These are phyloP conservation scores for Hylia prasina DNA, from an alignment of 2,113 vertebrate genomes.

Conservation along the genomic window DNA sequence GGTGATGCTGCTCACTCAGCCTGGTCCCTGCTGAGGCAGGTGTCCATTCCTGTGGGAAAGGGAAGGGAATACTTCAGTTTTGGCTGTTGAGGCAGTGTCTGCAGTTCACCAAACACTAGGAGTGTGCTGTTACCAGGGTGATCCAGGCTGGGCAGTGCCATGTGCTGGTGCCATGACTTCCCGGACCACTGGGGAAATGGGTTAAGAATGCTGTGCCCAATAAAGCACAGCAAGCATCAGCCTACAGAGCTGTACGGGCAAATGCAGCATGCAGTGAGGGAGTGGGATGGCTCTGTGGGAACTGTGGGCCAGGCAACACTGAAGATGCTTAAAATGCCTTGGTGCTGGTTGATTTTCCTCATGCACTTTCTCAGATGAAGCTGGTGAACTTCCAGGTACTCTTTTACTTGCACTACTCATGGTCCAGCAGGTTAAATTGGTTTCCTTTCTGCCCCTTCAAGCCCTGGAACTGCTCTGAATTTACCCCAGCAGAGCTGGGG, in stretches of 20 bases:
- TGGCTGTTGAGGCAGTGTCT: not conserved
- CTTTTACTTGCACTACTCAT: not conserved
- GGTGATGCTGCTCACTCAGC: not conserved
- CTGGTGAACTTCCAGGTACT: not conserved
- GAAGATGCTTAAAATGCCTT: not conserved
- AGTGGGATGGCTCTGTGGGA: not conserved
- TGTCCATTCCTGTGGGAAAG: not conserved
- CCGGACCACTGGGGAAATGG: not conserved
- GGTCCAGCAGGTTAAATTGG: not conserved
- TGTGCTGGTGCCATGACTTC: not conserved
- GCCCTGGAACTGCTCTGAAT: not conserved
- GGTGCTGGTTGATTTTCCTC: not conserved
- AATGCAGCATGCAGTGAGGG: rapidly evolving
- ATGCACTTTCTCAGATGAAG: not conserved
- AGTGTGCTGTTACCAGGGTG: not conserved
- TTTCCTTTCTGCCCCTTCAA: not conserved
- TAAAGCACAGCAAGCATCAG: not conserved
- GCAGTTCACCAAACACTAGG: not conserved
- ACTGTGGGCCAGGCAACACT: not conserved
- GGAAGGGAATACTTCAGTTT: not conserved
- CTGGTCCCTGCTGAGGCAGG: not conserved
- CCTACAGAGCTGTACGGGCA: not conserved
- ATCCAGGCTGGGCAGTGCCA: not conserved
- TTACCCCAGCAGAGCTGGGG: not conserved
- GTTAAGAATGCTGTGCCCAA: not conserved